These are phyloP conservation scores for Chydorus sphaericus DNA, from an alignment of 2,888 invertebrate genomes.

Conservation along the genomic window DNA sequence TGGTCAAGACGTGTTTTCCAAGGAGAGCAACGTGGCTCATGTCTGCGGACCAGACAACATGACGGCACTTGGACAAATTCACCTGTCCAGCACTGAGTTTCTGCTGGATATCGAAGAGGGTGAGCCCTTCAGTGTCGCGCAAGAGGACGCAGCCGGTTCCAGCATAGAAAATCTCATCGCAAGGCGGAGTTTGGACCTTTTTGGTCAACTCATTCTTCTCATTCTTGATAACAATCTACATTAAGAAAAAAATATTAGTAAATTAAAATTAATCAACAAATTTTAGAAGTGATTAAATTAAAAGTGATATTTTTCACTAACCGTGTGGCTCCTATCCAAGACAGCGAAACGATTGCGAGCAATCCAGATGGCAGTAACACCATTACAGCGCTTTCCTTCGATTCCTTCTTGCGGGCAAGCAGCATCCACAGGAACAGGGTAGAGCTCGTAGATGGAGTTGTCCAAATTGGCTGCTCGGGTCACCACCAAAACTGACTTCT, in stretches of 20 bases:
- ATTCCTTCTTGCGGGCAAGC: conserved; percentile 39
- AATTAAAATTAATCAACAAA: not conserved
- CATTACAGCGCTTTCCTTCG: conserved; percentile 70
- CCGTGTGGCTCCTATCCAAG: conserved; percentile 80
- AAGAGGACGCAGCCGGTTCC: conserved; percentile 93
- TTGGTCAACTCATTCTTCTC: conserved; percentile 94
- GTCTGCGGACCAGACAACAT: conserved; percentile 91
- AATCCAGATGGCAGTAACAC: conserved; percentile 87
- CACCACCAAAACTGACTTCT: conserved; percentile 82
- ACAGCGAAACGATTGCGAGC: conserved; percentile 96
- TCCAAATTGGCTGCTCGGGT: conserved; percentile 67
- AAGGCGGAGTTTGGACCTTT: conserved; percentile 74
- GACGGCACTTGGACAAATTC: conserved; percentile 66
- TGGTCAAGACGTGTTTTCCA: conserved; percentile 82
- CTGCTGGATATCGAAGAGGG: conserved; percentile 93
- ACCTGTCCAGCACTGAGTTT: conserved; percentile 50
- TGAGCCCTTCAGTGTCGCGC: conserved; percentile 76
- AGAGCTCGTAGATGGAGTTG: conserved; percentile 85
- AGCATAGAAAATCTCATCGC: conserved; percentile 97
- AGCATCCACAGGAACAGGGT: conserved; percentile 66
- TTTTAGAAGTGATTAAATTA: too few relatives aligned
- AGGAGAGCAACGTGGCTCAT: conserved; percentile 88
- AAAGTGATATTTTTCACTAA: conserved; percentile 34
- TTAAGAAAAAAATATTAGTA: conserved; percentile 20
- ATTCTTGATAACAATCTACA: conserved; percentile 78